Base-by-base conservation (phyloP, 2,888 invertebrate species). In the Cryptocephalus moraei region DNA sequence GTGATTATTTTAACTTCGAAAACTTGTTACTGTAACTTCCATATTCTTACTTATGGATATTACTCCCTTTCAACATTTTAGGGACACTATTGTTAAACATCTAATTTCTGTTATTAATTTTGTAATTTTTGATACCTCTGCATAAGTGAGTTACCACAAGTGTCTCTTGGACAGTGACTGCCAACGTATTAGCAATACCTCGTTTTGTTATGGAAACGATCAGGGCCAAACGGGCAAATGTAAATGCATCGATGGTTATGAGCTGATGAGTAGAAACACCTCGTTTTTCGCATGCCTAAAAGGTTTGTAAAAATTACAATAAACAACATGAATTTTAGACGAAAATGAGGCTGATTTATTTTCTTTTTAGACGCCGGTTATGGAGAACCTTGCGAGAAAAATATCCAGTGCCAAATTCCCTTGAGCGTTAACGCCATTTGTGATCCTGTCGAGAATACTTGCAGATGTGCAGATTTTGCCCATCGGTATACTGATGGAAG, bases 211-310 rank as follows among this genome's bases (percentile, higher is more conserved):
- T 38, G 64, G 60, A 9, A 68, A 67, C 49, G 64, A 66, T 50
- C 53, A 52, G 32, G 52, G 53, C 34, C 51, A 33, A 58, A 57
- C 55, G 54, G 68, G 69, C 39, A 51, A 55, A 34, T 75, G 74
- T 50, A 64, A 66, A 49, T 75, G 75, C 58, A 63, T 64, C 54
- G 62, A 65, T 41, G 70, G 65, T 47, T 65, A 68, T 49, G 67
- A 70, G 32, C 58, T 69, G 32, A 44, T 60, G 11, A 62, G 64
- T 46, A 63, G 62, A 48, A 71, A 70, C 56, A 58, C 58, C 38
- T 70, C 69, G 2, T 62, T 58, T 53, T 68, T 68, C 45, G 64
- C 69, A 49, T 74, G 74, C 53, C 50, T 72, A 8, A 61, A 61
- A 66, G 62, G 73, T 73, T 22, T 22, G 22, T 22, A 4, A 6